Percentiles rank a stretch among this genome's conserved stretches.
Conservation (phyloP, 2,113 vertebrate species). For the Anser brachyrhynchus region DNA sequence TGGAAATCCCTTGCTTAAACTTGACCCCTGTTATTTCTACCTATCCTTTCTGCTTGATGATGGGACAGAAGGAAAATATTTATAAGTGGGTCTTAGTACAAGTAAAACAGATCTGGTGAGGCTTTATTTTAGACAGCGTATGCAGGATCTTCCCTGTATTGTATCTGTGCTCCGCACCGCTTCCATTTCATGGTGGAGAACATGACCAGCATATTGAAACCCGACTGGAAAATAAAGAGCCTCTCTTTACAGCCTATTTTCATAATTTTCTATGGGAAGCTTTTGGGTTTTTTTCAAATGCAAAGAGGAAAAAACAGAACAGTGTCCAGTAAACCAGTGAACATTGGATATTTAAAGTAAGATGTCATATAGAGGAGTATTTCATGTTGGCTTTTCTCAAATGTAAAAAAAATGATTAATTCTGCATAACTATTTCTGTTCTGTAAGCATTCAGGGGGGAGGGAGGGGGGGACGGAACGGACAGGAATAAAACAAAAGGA, state of each 20-base stretch:
- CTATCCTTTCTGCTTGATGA: background rate
- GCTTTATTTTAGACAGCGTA: background rate
- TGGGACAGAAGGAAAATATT: background rate
- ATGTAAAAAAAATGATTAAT: background rate
- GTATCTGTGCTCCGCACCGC: background rate
- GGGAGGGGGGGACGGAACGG: background rate
- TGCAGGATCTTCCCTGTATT: background rate
- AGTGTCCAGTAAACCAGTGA: background rate
- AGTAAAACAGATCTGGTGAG: background rate
- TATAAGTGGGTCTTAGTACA: background rate
- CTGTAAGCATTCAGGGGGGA: background rate
- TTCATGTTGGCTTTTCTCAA: background rate
- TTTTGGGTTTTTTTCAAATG: background rate
- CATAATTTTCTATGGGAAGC: background rate
- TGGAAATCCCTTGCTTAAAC: background rate
- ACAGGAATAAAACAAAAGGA: background rate
- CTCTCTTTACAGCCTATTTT: background rate
- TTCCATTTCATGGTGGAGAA: background rate
- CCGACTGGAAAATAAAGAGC: background rate
- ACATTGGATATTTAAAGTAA: background rate
- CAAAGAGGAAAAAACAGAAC: background rate
- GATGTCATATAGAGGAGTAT: background rate
- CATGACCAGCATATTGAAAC: constrained; percentile 1
- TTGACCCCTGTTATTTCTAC: background rate
- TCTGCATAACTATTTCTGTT: constrained; percentile 1